These are phyloP conservation scores for Shargacucullia verbasci DNA, from an alignment of 2,888 invertebrate genomes.

Conservation along the genomic window DNA sequence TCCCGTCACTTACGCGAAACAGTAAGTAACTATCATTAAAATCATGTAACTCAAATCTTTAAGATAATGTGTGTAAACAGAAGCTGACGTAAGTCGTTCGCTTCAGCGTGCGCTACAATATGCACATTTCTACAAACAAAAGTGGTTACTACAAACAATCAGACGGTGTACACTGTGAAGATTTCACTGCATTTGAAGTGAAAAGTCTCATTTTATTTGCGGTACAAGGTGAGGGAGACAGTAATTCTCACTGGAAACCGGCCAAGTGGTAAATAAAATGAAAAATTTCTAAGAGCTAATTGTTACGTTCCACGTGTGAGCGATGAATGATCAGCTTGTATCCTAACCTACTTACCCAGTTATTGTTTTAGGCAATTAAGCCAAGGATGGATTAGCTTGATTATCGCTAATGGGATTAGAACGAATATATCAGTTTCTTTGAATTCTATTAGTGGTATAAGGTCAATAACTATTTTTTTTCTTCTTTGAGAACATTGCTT, in stretches of 20 bases:
- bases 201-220: conserved; percentile 71
- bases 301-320: conserved; percentile 51
- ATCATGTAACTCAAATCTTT: conserved; percentile 12
- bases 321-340: conserved; percentile 40
- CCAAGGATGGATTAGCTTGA: conserved; percentile 31
- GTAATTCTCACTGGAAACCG: conserved; percentile 71
- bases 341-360: conserved; percentile 59
- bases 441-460: background rate
- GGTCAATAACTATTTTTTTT: conserved; percentile 9
- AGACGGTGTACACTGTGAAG: conserved; percentile 24
- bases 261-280: conserved; percentile 58
- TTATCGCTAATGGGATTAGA: conserved; percentile 31
- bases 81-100: conserved; percentile 16
- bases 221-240: conserved; percentile 77
- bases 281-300: conserved; percentile 51
- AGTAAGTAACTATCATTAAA: conserved; percentile 5
- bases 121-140: conserved; percentile 29
- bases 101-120: conserved; percentile 11
- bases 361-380: conserved; percentile 39
- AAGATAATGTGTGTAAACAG: conserved; percentile 25
- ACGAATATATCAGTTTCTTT: conserved; percentile 5
- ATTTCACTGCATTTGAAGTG: conserved; percentile 48
- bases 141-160: conserved; percentile 23
- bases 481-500: background rate
- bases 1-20: background rate